A percentile compares a stretch with the other conserved stretches of the same genome.
Conservation (phyloP, 2,888 invertebrate species). For the Zaprionus bogoriensis region DNA sequence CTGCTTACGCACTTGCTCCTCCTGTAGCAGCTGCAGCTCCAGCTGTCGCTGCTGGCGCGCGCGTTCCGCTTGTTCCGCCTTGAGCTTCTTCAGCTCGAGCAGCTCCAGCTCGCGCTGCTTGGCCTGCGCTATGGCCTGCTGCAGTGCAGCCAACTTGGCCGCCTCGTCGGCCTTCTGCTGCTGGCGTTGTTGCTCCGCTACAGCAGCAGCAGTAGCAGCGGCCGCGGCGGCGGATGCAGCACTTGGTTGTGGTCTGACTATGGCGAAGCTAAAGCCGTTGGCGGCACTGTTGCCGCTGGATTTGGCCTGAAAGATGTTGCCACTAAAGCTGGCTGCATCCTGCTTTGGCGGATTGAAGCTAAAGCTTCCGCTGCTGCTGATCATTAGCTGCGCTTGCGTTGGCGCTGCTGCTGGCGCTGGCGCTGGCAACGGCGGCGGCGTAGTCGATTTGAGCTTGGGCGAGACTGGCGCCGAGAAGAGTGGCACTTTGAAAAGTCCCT, state of each 20-base stretch:
- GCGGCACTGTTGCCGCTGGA: background rate
- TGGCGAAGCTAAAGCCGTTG: constrained; percentile 5
- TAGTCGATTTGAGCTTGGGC: constrained; percentile 49
- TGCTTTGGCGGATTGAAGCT: background rate
- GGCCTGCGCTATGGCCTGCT: constrained; percentile 45
- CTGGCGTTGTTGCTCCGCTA: background rate
- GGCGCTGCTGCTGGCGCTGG: background rate
- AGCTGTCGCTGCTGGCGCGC: constrained; percentile 20
- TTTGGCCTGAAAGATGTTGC: constrained; percentile 16
- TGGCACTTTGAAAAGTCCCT: constrained; percentile 81
- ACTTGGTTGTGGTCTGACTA: constrained; percentile 21
- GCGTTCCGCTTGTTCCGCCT: constrained; percentile 36
- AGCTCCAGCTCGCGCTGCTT: constrained; percentile 52
- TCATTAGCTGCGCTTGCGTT: too few relatives aligned
- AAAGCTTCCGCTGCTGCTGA: constrained; percentile 1
- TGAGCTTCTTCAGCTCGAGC: constrained; percentile 40
- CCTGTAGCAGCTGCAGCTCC: constrained; percentile 3
- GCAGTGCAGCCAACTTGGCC: constrained; percentile 38
- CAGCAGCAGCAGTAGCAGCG: background rate
- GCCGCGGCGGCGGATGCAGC: background rate
- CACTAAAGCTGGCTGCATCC: background rate
- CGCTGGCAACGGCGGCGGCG: constrained; percentile 5
- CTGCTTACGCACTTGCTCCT: too few relatives aligned
- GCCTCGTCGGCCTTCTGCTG: constrained; percentile 34
- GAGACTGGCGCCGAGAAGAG: constrained; percentile 49